Evolutionary conservation across 2,888 invertebrate genomes (phyloP).

Genomic region (Agrotis segetum): DNA sequence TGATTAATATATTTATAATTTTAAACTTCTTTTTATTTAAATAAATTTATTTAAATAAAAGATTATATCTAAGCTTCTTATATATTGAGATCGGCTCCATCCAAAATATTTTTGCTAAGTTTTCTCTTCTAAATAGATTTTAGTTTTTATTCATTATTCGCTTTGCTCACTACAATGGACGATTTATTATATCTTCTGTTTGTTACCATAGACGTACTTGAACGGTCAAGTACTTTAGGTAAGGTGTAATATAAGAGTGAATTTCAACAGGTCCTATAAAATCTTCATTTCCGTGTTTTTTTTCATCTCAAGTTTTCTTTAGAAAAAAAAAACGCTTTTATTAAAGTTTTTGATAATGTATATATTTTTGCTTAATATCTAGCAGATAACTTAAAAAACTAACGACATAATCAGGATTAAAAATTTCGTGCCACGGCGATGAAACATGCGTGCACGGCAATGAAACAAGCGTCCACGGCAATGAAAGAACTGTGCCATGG

Average conservation of each 20-base stretch:
- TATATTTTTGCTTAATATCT: too few relatives aligned
- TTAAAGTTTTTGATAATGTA: too few relatives aligned
- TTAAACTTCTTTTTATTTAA: constrained; percentile 73
- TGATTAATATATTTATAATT: constrained; percentile 86
- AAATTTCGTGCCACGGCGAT: too few relatives aligned
- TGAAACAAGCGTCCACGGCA: too few relatives aligned
- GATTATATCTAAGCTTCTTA: constrained; percentile 58
- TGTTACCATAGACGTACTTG: constrained; percentile 89
- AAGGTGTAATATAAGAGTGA: constrained; percentile 81
- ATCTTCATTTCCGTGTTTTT: too few relatives aligned
- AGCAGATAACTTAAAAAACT: too few relatives aligned
- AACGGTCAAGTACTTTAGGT: constrained; percentile 88
- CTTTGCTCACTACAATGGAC: constrained; percentile 84
- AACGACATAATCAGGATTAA: too few relatives aligned
- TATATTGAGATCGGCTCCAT: constrained; percentile 80
- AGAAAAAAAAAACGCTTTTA: too few relatives aligned
- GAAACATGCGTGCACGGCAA: too few relatives aligned
- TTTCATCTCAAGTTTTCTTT: too few relatives aligned
- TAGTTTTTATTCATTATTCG: constrained; percentile 68
- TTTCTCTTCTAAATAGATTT: constrained; percentile 66
- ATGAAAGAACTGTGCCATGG: too few relatives aligned
- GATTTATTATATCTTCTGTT: constrained; percentile 82
- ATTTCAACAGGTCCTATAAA: too few relatives aligned
- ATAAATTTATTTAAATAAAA: constrained; percentile 73
- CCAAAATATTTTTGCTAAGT: constrained; percentile 73